Percentiles rank a stretch among this genome's conserved stretches.
Evolutionary conservation across 2,888 invertebrate genomes (phyloP).

Genomic region (Ecliptopera silaceata): DNA sequence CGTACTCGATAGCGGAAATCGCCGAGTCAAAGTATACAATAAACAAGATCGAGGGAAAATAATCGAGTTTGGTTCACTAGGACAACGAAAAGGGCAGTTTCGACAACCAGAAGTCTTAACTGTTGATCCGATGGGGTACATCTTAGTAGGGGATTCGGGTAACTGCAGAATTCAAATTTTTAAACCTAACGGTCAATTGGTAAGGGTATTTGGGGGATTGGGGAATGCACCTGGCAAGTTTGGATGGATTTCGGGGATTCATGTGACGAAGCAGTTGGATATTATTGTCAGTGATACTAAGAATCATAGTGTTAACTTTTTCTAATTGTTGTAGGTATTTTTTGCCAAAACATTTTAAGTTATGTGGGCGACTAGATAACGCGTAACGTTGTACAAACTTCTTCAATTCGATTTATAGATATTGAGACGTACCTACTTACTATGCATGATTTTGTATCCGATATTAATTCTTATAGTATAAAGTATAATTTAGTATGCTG

Average conservation of each 20-base stretch:
- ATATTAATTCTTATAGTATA: no score
- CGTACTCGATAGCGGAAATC: constrained; percentile 88
- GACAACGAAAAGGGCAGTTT: constrained; percentile 86
- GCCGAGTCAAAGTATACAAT: constrained; percentile 85
- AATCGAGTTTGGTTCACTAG: constrained; percentile 86
- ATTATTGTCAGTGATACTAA: constrained; percentile 85
- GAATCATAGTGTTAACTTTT: constrained; percentile 76
- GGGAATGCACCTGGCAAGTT: constrained; percentile 79
- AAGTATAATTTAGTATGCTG: no score
- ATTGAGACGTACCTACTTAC: no score
- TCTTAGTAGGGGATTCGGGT: constrained; percentile 90
- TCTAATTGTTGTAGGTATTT: constrained; percentile 43
- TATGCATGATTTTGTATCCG: no score
- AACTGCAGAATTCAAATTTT: constrained; percentile 90
- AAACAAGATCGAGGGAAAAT: constrained; percentile 79
- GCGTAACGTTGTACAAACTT: no score
- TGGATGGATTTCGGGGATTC: constrained; percentile 87
- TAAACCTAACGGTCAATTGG: constrained; percentile 86
- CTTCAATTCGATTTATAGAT: no score
- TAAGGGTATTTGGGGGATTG: constrained; percentile 85
- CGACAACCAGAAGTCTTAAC: constrained; percentile 89
- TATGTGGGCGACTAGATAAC: no score
- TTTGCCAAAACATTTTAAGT: no score
- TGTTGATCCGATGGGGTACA: constrained; percentile 88
- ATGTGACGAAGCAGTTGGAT: constrained; percentile 83